Evolutionary conservation across 2,797 vertebrate genomes (phyloP), one percentile per base, ranked within the genome.

Genomic region (Myotis daubentonii): DNA sequence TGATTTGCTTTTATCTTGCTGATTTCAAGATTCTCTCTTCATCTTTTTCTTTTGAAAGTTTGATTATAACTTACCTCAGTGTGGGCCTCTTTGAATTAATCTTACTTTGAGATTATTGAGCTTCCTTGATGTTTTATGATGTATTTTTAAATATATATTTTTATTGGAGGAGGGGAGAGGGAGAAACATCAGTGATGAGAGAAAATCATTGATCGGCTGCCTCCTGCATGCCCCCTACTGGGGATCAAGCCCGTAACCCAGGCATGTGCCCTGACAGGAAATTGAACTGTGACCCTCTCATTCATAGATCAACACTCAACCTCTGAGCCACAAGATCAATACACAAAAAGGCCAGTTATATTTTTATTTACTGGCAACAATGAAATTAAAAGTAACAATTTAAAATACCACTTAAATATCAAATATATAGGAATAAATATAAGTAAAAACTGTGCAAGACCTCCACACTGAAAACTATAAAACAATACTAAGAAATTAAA

Each of bases 381-480:
- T 36, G 60, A 86, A 68, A 79, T 80, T 71, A 74, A 85, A 89
- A 71, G 30, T 65, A 66, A 94, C 66, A 85, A 25, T 41, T 49
- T 44, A 13, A 85, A 74, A 41, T 87, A 55, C 20, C 28, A 87
- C 72, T 74, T 62, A 72, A 91, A 85, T 93, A 15, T 68, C 66
- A 87, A 75, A 70, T 36, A n/a, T 68, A 8, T 55, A 90, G 47
- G 22, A 75, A 79, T 83, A 82, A 90, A 75, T 41, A 75, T 60
- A 28, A 84, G 78, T 25, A 88, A 84, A 57, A 60, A 66, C 4
- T 23, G 16, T 75, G 60, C 3, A 53, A 68, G 75, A 38, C 71
- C 22, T 79, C 82, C 74, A 33, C 30, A 33, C 20, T 87, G 36
- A 79, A 85, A 89, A 79, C 44, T 70, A n/a, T 30, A n/a, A 49